These are phyloP conservation scores for Atopsyche davidsoni DNA, from an alignment of 1,140 invertebrate genomes.

Conservation along the genomic window DNA sequence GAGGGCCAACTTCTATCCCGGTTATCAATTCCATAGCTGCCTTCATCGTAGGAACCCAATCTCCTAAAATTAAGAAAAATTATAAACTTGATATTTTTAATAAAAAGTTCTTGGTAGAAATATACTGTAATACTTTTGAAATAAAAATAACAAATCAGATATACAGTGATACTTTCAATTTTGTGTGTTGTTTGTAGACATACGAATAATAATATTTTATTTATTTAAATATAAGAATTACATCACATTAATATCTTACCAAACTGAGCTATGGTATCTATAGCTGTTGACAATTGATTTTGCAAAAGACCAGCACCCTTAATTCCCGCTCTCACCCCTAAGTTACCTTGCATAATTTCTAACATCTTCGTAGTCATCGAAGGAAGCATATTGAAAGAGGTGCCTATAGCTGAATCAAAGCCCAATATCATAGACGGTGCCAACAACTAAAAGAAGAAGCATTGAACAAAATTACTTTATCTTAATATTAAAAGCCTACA, in stretches of 20 bases:
- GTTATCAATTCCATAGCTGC: conserved; percentile 55
- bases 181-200: too few relatives aligned
- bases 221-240: too few relatives aligned
- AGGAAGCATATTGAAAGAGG: conserved; percentile 55
- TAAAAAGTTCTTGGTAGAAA: background rate
- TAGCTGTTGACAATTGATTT: conserved; percentile 36
- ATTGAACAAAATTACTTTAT: conserved; percentile 8
- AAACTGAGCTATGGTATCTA: conserved; percentile 39
- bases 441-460: conserved; percentile 47
- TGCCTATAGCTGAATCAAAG: conserved; percentile 62
- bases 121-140: too few relatives aligned
- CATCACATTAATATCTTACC: conserved; percentile 35
- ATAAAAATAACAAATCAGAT: too few relatives aligned
- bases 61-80: conserved; percentile 48
- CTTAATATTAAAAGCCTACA: conserved; percentile 18
- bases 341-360: conserved; percentile 34
- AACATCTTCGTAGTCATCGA: conserved; percentile 36
- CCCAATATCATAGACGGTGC: conserved; percentile 55
- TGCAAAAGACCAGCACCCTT: conserved; percentile 35
- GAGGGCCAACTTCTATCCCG: conserved; percentile 53
- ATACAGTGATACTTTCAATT: too few relatives aligned
- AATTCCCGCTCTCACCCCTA: conserved; percentile 28
- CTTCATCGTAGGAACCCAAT: conserved; percentile 64
- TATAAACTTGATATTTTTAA: conserved; percentile 7
- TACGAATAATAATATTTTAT: too few relatives aligned